phyloP scores from a whole-genome alignment of 2,797 vertebrate genomes.

The Bradypus variegatus region DNA sequence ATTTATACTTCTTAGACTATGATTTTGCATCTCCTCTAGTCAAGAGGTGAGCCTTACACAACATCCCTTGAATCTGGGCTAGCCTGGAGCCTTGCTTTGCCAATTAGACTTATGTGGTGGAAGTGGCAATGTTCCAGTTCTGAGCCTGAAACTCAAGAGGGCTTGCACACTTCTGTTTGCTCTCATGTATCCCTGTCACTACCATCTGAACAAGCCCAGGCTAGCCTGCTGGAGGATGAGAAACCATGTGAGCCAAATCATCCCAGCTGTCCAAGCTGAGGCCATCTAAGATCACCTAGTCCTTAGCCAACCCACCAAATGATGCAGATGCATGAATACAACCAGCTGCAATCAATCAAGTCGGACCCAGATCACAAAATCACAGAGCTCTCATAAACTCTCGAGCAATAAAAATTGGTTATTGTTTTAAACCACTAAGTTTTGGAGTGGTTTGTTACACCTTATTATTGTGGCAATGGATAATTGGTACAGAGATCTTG shows the following conservation, averaged over 20 bases:
- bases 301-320: not conserved
- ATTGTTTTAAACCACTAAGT: not conserved
- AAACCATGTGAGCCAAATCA: not conserved
- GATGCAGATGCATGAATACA: not conserved
- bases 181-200: not conserved
- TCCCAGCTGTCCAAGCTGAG: not conserved
- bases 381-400: not conserved
- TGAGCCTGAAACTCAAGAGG: not conserved
- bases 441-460: constrained; percentile 15
- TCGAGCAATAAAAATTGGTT: not conserved
- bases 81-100: not conserved
- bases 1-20: not conserved
- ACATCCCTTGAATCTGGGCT: not conserved
- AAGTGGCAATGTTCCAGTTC: not conserved
- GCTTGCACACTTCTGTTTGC: not conserved
- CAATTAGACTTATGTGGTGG: not conserved
- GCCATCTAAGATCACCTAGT: not conserved
- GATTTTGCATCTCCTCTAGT: not conserved
- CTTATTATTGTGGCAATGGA: constrained; percentile 15
- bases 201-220: not conserved
- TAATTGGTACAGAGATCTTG: not conserved
- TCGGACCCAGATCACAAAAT: not conserved
- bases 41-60: not conserved
- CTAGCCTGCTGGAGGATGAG: not conserved
- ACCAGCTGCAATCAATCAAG: not conserved